A percentile compares a stretch with the other conserved stretches of the same genome.
Conservation (phyloP, 2,113 vertebrate species). For the Raja brachyura region DNA sequence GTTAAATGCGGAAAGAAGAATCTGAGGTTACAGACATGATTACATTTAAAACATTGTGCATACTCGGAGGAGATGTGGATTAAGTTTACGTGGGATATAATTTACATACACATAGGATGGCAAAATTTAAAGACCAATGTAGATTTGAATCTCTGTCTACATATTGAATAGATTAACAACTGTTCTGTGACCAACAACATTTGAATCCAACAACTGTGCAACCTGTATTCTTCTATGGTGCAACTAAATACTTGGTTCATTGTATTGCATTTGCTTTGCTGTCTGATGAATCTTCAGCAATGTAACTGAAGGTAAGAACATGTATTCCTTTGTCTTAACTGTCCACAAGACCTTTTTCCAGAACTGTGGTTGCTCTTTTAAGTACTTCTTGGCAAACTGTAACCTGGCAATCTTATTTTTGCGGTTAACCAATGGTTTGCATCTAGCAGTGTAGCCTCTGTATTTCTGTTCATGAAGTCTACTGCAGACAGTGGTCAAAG, state of each 20-base stretch:
- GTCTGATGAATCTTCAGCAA: neutral
- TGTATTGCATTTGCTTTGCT: neutral
- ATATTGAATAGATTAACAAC: conserved; percentile 1
- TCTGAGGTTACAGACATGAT: neutral
- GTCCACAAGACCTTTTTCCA: too few relatives aligned
- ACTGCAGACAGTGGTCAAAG: too few relatives aligned
- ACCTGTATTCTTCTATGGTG: neutral
- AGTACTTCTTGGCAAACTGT: too few relatives aligned
- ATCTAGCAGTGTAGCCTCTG: too few relatives aligned
- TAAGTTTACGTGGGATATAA: neutral
- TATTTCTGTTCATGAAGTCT: too few relatives aligned
- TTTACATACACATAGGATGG: neutral
- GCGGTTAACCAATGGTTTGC: too few relatives aligned
- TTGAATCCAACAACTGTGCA: neutral
- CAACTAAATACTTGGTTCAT: neutral
- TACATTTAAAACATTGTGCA: neutral
- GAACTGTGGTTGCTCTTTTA: too few relatives aligned
- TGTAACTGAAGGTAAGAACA: neutral
- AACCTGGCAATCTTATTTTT: too few relatives aligned
- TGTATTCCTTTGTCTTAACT: neutral
- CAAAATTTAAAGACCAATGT: neutral
- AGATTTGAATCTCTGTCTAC: neutral
- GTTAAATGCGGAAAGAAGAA: neutral
- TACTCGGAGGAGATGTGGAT: neutral
- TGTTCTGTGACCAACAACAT: neutral